Percentiles rank a stretch among this genome's conserved stretches.
These are phyloP conservation scores for Scotopteryx bipunctaria DNA, from an alignment of 2,888 invertebrate species.

Conservation along the genomic window DNA sequence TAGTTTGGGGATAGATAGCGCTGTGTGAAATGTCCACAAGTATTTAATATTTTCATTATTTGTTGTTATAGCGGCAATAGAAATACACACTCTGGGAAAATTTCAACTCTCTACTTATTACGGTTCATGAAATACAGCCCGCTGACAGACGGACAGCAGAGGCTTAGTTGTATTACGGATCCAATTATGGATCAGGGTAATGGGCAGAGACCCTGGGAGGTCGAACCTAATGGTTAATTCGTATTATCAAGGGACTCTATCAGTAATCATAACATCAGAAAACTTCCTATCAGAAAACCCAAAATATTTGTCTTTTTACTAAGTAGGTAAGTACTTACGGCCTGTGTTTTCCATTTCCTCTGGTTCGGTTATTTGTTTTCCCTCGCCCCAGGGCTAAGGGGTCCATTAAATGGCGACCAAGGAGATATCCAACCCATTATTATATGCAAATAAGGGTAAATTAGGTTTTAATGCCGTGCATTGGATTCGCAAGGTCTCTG, in stretches of 20 bases:
- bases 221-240: not conserved
- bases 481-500: slow-evolving; percentile 20
- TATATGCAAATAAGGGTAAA: slow-evolving; percentile 49
- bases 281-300: not conserved
- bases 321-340: slow-evolving; percentile 6
- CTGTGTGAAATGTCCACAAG: too few relatives aligned
- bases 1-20: too few relatives aligned
- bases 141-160: too few relatives aligned
- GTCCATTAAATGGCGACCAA: slow-evolving; percentile 32
- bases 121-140: too few relatives aligned
- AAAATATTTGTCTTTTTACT: slow-evolving; percentile 15
- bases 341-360: slow-evolving; percentile 26
- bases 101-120: too few relatives aligned
- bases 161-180: too few relatives aligned
- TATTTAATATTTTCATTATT: too few relatives aligned
- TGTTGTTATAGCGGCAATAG: too few relatives aligned
- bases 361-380: slow-evolving; percentile 34
- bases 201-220: too few relatives aligned
- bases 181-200: too few relatives aligned
- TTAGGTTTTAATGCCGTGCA: slow-evolving; percentile 42
- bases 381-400: slow-evolving; percentile 43
- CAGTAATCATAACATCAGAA: slow-evolving; percentile 1
- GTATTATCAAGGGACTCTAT: not conserved
- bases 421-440: slow-evolving; percentile 44
- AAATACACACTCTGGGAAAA: too few relatives aligned